Evolutionary conservation across 2,113 vertebrate species (phyloP), one percentile per base, ranked within the genome.

Genomic region (Lutjanus erythropterus): DNA sequence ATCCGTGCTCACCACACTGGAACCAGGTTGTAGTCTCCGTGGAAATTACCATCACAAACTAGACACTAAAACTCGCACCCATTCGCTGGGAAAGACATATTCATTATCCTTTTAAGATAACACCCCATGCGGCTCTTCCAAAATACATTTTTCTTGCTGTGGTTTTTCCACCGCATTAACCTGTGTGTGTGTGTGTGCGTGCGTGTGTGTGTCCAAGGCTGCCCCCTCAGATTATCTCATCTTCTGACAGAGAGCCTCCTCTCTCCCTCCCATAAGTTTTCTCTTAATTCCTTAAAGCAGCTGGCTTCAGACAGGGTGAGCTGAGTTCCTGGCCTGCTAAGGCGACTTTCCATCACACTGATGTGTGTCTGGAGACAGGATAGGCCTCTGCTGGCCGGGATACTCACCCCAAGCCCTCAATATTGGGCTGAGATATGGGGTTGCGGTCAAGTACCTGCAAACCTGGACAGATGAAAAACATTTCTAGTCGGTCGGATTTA

Each of bases 221-320:
- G 68, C 62, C 39, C 55, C 14, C 56, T 75, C 58, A 85, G 78
- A 93, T 92, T 82, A 93, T 85, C 86, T 91, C 86, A 87, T 91
- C 67, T 72, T 71, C 78, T 84, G 78, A 87, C 73, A 86, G 81
- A 85, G 55, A 59, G 72, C 50, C 73, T 80, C 78, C 71, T 84
- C 46, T 68, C 55, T 86, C 75, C 76, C 80, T 76, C 66, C 85
- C 64, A 66, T 76, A 61, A 78, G n/a, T 76, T 85, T 90, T 74
- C 83, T 88, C 66, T 56, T 87, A 81, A 89, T 88, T 83, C 70
- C 66, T 82, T 71, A 86, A 86, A 78, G 74, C 80, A 85, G 81
- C 80, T 86, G 79, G 70, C 10, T 77, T 77, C 33, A 82, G 83
- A 86, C 83, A 59, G 76, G 78, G 49, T 69, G 67, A 79, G 68